phyloP scores from a whole-genome alignment of 2,797 vertebrate species.

The Rallus crepitans region DNA sequence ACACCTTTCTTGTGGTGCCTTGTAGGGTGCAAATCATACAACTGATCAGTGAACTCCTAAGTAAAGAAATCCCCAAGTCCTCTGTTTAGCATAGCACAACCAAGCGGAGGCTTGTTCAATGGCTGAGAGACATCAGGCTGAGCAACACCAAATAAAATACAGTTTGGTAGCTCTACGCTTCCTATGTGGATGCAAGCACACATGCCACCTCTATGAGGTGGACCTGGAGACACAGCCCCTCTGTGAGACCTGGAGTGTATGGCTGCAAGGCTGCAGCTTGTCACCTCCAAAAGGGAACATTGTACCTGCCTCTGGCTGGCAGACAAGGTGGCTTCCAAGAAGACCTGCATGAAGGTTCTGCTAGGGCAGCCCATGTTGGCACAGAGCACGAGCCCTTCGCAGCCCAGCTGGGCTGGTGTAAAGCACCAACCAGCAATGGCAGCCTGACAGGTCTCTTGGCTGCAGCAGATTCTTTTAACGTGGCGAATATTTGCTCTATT shows the following conservation, averaged over 20 bases:
- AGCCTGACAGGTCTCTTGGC: background rate
- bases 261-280: background rate
- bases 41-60: background rate
- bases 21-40: background rate
- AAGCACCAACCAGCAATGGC: background rate
- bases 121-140: background rate
- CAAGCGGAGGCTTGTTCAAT: background rate
- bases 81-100: background rate
- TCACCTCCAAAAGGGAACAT: background rate
- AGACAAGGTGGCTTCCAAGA: background rate
- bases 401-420: background rate
- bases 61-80: background rate
- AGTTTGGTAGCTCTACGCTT: background rate
- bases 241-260: accelerated
- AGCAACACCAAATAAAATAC: background rate
- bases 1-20: background rate
- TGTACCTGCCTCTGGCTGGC: background rate
- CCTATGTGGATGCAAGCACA: accelerated
- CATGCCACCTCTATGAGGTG: background rate
- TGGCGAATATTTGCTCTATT: background rate
- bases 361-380: background rate
- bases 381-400: accelerated
- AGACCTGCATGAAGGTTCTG: accelerated
- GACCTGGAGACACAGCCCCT: background rate
- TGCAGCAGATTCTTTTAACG: background rate